These are phyloP conservation scores for Microtus pennsylvanicus DNA, from an alignment of 2,113 vertebrate species.

Conservation along the genomic window DNA sequence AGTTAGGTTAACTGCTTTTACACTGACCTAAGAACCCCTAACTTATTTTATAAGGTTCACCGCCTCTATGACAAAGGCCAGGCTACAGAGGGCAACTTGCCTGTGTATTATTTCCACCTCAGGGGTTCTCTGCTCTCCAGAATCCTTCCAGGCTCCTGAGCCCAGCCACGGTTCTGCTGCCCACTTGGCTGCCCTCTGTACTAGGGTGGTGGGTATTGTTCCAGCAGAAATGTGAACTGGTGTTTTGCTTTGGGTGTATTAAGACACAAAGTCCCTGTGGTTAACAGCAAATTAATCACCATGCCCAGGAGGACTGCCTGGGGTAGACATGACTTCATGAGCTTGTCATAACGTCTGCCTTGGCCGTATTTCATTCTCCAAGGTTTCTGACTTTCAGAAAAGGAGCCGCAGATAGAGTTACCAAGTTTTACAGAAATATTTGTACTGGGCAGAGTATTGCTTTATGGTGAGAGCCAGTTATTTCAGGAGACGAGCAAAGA, in stretches of 20 bases:
- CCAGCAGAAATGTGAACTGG: conserved; percentile 48
- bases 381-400: conserved; percentile 84
- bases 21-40: not conserved
- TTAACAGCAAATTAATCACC: conserved; percentile 88
- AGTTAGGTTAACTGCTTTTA: not conserved
- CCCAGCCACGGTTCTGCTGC: conserved; percentile 31
- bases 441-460: conserved; percentile 86
- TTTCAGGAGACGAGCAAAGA: conserved; percentile 85
- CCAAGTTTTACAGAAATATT: conserved; percentile 86
- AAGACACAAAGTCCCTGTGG: conserved; percentile 74
- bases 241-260: conserved; percentile 82
- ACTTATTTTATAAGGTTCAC: not conserved
- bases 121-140: not conserved
- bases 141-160: not conserved
- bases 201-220: conserved; percentile 78
- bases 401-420: conserved; percentile 87
- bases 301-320: conserved; percentile 81
- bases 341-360: conserved; percentile 80
- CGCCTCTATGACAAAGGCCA: not conserved
- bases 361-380: conserved; percentile 85
- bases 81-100: not conserved
- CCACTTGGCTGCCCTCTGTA: conserved; percentile 16
- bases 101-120: not conserved
- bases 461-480: conserved; percentile 85
- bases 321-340: conserved; percentile 87